Evolutionary conservation across 2,113 vertebrate species (phyloP), one percentile per base, ranked within the genome.

Genomic region (Megaptera novaeangliae): DNA sequence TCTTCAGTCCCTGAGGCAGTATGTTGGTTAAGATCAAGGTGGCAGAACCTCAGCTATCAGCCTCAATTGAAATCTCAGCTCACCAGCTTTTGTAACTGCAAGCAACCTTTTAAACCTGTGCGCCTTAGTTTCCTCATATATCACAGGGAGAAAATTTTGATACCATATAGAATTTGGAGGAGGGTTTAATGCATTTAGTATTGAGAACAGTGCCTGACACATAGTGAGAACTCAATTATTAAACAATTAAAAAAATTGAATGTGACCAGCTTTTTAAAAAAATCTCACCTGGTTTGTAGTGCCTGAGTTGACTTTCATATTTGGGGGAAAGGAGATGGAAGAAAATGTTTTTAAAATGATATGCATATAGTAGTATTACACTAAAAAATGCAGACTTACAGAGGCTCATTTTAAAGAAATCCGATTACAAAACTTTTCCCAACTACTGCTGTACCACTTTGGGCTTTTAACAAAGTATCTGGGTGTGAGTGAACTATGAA

Each of bases 181-280:
- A 86, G 29, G 49, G 94, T 81, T 96, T 78, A 75, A 81, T 92
- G 34, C 31, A 72, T 81, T 68, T 83, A 59, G 15, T 85, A 64
- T 78, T 83, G 25, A 95, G 75, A 77, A 83, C 11, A 68, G 6
- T 92, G 34, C 31, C 20, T 63, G 41, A 25, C 18, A 57, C 15
- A 5, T 57, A 87, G 44, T 96, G 61, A 93, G n/a, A 96, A 92
- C 9, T 85, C 71, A 88, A 5, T 86, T 86, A n/a, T 81, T 80
- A 85, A 82, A 15, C 46, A 80, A 68, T 29, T 69, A 3, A n/a
- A 59, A 94, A 92, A 71, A 36, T 49, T 66, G 11, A 92, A 39
- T 25, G n/a, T 74, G 63, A 82, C 5, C 2, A 84, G 27, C n/a
- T 63, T 59, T 86, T 41, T 6, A 74, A 12, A 77, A 52, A 52